Percentiles rank a stretch among this genome's conserved stretches.
phyloP scores from a whole-genome alignment of 2,113 vertebrate species.

The Sylvilagus bachmani region DNA sequence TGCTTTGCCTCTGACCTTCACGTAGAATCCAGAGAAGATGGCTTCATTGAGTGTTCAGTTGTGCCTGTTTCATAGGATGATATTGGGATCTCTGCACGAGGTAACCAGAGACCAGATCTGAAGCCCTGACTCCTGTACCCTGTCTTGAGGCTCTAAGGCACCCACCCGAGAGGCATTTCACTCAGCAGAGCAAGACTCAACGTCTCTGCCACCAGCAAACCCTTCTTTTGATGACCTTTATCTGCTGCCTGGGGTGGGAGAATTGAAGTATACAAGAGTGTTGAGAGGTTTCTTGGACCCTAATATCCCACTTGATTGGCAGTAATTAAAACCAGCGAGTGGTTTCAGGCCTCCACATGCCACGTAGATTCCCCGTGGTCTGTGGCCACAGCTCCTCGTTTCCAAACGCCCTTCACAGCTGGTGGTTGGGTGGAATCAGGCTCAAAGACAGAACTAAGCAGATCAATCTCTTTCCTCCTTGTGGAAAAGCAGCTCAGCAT shows the following conservation, averaged over 20 bases:
- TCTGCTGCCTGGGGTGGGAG: background rate
- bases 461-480: background rate
- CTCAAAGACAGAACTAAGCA: background rate
- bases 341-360: background rate
- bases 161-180: background rate
- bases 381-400: background rate
- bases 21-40: background rate
- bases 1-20: background rate
- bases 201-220: background rate
- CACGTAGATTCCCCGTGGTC: background rate
- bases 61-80: background rate
- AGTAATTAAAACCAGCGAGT: slow-evolving; percentile 18
- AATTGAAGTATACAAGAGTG: background rate
- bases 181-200: background rate
- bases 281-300: background rate
- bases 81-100: background rate
- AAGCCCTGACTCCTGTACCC: background rate
- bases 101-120: background rate
- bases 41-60: background rate
- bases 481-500: background rate
- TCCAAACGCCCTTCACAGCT: background rate
- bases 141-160: background rate
- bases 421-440: too few relatives aligned
- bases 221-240: background rate
- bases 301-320: background rate